Evolutionary conservation across 2,113 vertebrate genomes (phyloP).

Genomic region (Brachyistius frenatus): DNA sequence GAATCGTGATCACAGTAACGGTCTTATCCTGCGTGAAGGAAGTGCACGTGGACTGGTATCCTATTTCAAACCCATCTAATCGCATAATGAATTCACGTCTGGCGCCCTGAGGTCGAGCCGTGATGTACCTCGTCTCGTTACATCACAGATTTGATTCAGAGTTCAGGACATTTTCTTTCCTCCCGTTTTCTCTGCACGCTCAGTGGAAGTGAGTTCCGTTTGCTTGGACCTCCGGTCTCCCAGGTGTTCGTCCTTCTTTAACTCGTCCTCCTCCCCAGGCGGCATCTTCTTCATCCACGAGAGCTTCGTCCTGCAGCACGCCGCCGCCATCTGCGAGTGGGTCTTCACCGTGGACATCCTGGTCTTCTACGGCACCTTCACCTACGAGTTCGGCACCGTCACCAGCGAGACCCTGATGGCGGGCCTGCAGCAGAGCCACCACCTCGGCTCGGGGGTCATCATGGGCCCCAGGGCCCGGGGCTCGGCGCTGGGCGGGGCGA

Average conservation of each 20-base stretch:
- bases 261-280: slow-evolving; percentile 69
- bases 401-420: slow-evolving; percentile 91
- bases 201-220: too few species aligned
- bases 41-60: too few species aligned
- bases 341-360: slow-evolving; percentile 93
- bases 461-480: slow-evolving; percentile 75
- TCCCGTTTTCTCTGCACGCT: too few species aligned
- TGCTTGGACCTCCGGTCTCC: not conserved
- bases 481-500: slow-evolving; percentile 71
- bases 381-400: slow-evolving; percentile 91
- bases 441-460: slow-evolving; percentile 76
- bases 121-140: too few species aligned
- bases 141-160: too few species aligned
- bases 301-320: slow-evolving; percentile 90
- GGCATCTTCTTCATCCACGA: slow-evolving; percentile 92
- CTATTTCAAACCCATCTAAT: too few species aligned
- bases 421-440: slow-evolving; percentile 84
- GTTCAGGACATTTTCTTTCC: too few species aligned
- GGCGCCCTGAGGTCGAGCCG: too few species aligned
- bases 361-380: slow-evolving; percentile 93
- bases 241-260: slow-evolving; percentile 76
- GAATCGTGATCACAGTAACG: too few species aligned
- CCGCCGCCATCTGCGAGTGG: slow-evolving; percentile 93
- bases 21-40: too few species aligned
- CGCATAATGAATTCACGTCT: too few species aligned